Base-by-base conservation (phyloP, 2,888 invertebrate species). In the Morpho achilles region DNA sequence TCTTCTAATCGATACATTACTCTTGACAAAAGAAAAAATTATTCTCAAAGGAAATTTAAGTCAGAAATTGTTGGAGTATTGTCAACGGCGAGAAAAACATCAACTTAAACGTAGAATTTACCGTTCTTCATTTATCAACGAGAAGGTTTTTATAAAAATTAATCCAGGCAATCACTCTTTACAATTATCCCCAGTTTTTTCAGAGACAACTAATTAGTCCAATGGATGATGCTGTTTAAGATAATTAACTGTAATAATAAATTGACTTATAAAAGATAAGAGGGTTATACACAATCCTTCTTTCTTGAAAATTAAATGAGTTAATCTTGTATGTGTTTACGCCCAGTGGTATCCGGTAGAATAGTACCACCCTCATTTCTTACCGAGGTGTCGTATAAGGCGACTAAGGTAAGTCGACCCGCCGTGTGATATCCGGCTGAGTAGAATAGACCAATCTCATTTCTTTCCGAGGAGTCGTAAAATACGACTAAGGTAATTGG, bases 191-290 rank as follows among this genome's bases (percentile, higher is more conserved):
- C 75, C 78, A 74, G 82, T 84, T 71, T 80, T 84, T 56, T 80
- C 79, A 76, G 77, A 78, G 74, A 70, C 75, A 76, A 76, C 83
- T 87, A 84, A 87, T 87, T 87, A 86, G 79, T 76, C 68, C 78
- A 81, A 84, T 85, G 85, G 83, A 80, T 81, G 77, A 79, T 77
- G 75, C 76, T 77, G 78, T 80, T 81, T 74, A 72, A 77, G 73
- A 75, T 82, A 84, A 87, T 87, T 87, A 83, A 84, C 82, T 84
- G 78, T 76, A 79, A 84, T 84, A 80, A 85, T 81, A 77, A 83
- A 86, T 79, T 41, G 43, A 23, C 42, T 22, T 45, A 45, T 39
- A 32, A 45, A 16, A 16, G 1, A 16, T 16, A 16, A 16, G 16
- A 16, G 16, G 16, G 16, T 16, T 16, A 16, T 16, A 16, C 16